phyloP scores from a whole-genome alignment of 2,888 invertebrate species.

The Pardosa pseudoannulata region DNA sequence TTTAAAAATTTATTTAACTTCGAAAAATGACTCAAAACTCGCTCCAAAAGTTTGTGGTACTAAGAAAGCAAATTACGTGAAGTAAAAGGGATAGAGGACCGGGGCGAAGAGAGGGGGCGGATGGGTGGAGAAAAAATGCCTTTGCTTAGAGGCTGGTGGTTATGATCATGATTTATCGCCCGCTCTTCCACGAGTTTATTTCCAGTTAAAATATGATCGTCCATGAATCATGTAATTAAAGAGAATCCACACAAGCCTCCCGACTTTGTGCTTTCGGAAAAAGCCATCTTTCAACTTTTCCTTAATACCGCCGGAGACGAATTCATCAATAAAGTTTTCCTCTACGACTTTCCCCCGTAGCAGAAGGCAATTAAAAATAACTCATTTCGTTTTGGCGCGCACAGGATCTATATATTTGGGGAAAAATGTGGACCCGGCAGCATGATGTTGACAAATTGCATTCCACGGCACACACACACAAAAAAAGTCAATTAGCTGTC shows the following conservation, averaged over 20 bases:
- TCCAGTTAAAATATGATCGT: conserved; percentile 68
- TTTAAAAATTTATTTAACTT: conserved; percentile 17
- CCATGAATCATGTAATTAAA: conserved; percentile 69
- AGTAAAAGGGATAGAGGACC: conserved; percentile 8
- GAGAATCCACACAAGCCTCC: conserved; percentile 42
- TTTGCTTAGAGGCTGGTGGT: not conserved
- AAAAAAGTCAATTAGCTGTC: conserved; percentile 71
- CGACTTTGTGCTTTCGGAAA: conserved; percentile 57
- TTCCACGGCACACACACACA: conserved; percentile 9
- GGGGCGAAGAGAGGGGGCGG: not conserved
- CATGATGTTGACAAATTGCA: conserved; percentile 68
- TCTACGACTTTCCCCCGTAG: conserved; percentile 1
- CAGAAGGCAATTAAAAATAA: conserved; percentile 68
- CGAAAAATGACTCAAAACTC: conserved; percentile 12
- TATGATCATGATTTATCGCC: conserved; percentile 54
- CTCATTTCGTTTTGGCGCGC: conserved; percentile 60
- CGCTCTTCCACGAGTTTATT: conserved; percentile 44
- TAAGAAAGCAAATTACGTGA: conserved; percentile 17
- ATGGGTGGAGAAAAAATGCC: not conserved
- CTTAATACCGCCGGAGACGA: conserved; percentile 60
- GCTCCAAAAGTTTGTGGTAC: not conserved
- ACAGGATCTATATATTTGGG: conserved; percentile 44
- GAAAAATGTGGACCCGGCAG: conserved; percentile 54
- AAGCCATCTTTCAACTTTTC: conserved; percentile 58
- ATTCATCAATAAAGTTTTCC: conserved; percentile 68